Evolutionary conservation across 2,888 invertebrate species (phyloP).

Genomic region (Torymus texanus): DNA sequence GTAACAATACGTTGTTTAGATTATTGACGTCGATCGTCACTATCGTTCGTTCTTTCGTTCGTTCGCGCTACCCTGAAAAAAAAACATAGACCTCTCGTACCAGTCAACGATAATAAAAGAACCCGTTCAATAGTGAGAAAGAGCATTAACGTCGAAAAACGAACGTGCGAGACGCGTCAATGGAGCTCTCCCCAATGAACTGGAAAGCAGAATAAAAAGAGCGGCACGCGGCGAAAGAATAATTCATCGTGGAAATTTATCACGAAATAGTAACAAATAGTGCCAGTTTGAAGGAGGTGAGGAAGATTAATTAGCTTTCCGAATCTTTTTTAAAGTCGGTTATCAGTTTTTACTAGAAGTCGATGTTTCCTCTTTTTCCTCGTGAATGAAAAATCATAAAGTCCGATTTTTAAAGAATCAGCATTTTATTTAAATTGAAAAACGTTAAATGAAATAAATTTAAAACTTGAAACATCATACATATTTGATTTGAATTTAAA

Average conservation of each 20-base stretch:
- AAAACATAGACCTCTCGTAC: constrained; percentile 5
- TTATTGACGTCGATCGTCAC: constrained; percentile 26
- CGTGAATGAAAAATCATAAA: background rate
- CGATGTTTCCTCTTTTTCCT: background rate
- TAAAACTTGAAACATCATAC: no score
- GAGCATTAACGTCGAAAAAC: constrained; percentile 43
- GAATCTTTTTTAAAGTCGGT: background rate
- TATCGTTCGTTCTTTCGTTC: constrained; percentile 8
- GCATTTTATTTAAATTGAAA: no score
- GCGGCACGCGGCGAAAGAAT: constrained; percentile 22
- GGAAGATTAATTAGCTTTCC: constrained; percentile 20
- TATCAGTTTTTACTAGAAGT: background rate
- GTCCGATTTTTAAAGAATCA: background rate
- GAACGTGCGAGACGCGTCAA: constrained; percentile 38
- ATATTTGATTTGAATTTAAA: no score
- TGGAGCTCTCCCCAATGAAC: constrained; percentile 44
- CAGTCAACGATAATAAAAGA: constrained; percentile 51
- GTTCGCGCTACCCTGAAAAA: constrained; percentile 2
- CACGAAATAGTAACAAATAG: constrained; percentile 37
- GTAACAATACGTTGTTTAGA: constrained; percentile 29
- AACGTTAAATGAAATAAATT: no score
- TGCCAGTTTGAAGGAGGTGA: constrained; percentile 6
- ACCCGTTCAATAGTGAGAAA: constrained; percentile 47
- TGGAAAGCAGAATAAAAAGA: constrained; percentile 35
- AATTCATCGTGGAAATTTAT: constrained; percentile 45